These are phyloP conservation scores for Cephus pulcher DNA, from an alignment of 2,888 invertebrate genomes.

Conservation along the genomic window DNA sequence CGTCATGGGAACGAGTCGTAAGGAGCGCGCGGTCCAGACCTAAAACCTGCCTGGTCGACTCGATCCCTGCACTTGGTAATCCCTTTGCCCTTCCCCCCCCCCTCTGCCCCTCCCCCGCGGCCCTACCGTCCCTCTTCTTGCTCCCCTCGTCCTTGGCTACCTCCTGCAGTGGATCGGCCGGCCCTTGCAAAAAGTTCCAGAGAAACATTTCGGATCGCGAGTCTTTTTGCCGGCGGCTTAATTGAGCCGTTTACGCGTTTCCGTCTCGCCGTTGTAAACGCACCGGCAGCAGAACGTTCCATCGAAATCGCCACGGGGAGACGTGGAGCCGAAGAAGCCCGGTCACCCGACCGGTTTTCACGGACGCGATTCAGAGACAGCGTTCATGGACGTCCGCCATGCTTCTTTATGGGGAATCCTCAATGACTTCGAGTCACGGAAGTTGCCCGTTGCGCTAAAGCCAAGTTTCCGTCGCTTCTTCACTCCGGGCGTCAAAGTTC, in stretches of 20 bases:
- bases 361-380: not conserved
- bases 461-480: not conserved
- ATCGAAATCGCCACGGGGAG: not conserved
- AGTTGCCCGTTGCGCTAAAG: not conserved
- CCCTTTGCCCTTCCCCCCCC: not conserved
- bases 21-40: constrained; percentile 45
- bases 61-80: constrained; percentile 1
- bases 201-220: not conserved
- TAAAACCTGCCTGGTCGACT: constrained; percentile 51
- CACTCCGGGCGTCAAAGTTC: too few species aligned
- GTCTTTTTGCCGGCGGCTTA: not conserved
- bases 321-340: not conserved
- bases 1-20: constrained; percentile 63
- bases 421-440: not conserved
- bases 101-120: not conserved
- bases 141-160: not conserved
- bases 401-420: not conserved
- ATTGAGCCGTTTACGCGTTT: not conserved
- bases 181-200: not conserved
- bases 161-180: not conserved
- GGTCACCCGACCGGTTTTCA: not conserved
- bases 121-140: constrained; percentile 23
- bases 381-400: not conserved
- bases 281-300: not conserved
- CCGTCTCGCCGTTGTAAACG: not conserved